Conservation (phyloP, 2,113 vertebrate species). For the Sceloporus tristichus region DNA sequence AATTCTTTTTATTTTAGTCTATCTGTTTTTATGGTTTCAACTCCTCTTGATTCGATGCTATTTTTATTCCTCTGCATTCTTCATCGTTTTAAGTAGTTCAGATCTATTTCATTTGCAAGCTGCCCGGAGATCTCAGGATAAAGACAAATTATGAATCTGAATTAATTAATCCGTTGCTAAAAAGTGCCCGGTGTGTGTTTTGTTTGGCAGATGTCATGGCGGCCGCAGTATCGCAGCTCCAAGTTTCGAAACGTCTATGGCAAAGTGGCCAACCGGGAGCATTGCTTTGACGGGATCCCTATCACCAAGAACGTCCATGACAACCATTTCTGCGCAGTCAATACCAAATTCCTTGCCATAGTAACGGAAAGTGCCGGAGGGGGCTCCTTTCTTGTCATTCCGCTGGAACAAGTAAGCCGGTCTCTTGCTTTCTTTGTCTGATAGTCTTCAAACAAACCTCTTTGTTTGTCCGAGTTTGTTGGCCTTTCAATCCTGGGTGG, state of each 20-base stretch:
- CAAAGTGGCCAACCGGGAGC: slow-evolving; percentile 94
- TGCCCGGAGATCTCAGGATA: too few species aligned
- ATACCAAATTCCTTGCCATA: slow-evolving; percentile 92
- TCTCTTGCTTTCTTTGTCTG: neutral
- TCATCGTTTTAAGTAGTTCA: too few species aligned
- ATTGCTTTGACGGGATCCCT: slow-evolving; percentile 94
- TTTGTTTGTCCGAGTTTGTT: neutral
- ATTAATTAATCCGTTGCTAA: too few species aligned
- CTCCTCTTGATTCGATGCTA: too few species aligned
- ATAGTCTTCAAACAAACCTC: neutral
- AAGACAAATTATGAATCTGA: too few species aligned
- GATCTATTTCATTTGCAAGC: too few species aligned
- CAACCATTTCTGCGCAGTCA: slow-evolving; percentile 98
- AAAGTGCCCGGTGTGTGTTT: neutral
- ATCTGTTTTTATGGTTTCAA: too few species aligned
- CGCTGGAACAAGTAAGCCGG: slow-evolving; percentile 89
- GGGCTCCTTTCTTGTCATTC: slow-evolving; percentile 94
- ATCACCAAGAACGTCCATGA: slow-evolving; percentile 99
- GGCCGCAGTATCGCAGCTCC: slow-evolving; percentile 98
- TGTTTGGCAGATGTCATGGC: slow-evolving; percentile 95
- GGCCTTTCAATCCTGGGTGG: neutral
- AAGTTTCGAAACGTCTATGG: slow-evolving; percentile 99
- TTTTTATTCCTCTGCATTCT: too few species aligned
- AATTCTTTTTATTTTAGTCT: too few species aligned
- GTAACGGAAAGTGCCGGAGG: slow-evolving; percentile 95